Evolutionary conservation across 2,797 vertebrate species (phyloP), one percentile per base, ranked within the genome.

Genomic region (Galago senegalensis): DNA sequence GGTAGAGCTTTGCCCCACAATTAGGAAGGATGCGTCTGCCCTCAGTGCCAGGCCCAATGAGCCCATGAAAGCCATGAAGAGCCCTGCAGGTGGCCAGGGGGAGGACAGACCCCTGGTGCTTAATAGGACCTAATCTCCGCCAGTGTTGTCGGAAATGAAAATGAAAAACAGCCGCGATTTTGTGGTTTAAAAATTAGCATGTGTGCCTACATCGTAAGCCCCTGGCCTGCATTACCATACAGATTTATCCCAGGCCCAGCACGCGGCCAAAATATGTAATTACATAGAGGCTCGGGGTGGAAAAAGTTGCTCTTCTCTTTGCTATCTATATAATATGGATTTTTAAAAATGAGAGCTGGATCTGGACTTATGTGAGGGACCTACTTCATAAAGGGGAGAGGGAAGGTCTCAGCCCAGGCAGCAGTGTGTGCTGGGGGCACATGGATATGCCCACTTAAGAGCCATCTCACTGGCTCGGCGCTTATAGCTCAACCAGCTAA

Each of bases 131-230:
- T 97, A 53, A 96, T 96, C 97, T 97, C 97, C 69, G 83, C 87
- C 11, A 29, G 95, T 84, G 94, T 96, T 93, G 97, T 84, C 8
- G 72, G 95, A 97, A 87, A 97, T 94, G 96, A 56, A 95, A 96
- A 97, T 96, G 96, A 97, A 97, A 96, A 92, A 89, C 94, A 97
- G 97, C 88, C 93, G 0, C 2, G 1, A 81, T 97, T 96, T 97
- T 77, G 90, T 96, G 96, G 95, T 97, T 97, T 97, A 97, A 96
- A 97, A 98, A 95, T 96, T 91, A 98, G 89, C 60, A 69, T 97
- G 96, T 97, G 95, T 49, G 73, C 93, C 96, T 43, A 0, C 43
- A 85, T 96, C 86, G 5, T 96, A 97, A 95, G 93, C 93, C 95
- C 13, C 96, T 97, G 87, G 97, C 96, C 82, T 88, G 67, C 70